Evolutionary conservation across 2,797 vertebrate species (phyloP).

Genomic region (Hylomyscus alleni): DNA sequence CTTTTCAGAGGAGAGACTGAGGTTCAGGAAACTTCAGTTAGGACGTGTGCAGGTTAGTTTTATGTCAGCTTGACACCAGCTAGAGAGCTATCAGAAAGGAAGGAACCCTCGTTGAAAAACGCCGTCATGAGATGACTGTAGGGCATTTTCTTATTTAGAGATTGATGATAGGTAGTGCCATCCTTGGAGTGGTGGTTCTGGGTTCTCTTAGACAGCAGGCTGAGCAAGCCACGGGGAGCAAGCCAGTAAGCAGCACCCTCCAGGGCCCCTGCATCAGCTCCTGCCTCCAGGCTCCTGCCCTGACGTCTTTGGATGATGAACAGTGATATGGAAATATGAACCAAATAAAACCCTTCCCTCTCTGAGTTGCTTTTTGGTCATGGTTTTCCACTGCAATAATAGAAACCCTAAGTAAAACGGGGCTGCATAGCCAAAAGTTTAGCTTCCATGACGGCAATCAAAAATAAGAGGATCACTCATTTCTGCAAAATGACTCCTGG

Average conservation of each 20-base stretch:
- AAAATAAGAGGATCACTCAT: too few relatives aligned
- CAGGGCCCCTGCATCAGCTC: background rate
- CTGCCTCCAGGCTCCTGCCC: background rate
- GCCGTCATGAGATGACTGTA: background rate
- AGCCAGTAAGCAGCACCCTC: background rate
- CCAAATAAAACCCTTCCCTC: background rate
- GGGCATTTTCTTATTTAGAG: background rate
- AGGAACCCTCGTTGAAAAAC: background rate
- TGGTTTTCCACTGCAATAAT: background rate
- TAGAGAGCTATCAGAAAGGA: background rate
- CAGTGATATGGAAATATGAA: background rate
- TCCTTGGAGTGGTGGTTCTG: background rate
- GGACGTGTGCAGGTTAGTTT: background rate
- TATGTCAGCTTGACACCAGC: background rate
- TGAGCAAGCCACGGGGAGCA: too few relatives aligned
- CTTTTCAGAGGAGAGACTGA: slow-evolving; percentile 6
- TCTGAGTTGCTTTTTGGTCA: too few relatives aligned
- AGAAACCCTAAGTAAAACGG: background rate
- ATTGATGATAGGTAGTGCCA: background rate
- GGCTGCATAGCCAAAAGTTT: background rate
- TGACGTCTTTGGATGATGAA: background rate
- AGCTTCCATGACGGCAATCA: background rate
- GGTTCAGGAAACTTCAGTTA: background rate
- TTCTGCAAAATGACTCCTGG: too few relatives aligned
- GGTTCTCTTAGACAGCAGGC: background rate